Base-by-base conservation (phyloP, 2,113 vertebrate species). In the Hiodon tergisus region DNA sequence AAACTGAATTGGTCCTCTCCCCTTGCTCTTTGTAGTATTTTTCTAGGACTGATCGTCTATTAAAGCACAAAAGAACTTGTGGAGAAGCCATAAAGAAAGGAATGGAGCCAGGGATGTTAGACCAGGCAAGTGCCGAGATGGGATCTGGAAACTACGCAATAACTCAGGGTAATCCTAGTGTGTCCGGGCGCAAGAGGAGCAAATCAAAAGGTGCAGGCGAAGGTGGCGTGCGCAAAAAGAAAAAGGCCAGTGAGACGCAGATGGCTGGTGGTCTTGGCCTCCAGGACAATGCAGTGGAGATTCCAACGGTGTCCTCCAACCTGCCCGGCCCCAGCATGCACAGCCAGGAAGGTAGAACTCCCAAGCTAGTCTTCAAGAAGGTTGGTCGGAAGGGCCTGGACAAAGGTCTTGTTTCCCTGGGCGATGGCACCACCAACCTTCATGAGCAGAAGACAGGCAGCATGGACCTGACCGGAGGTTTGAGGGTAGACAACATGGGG, bases 21-120 rank as follows among this genome's bases (percentile, higher is more conserved):
- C 4, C 47, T 9, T 47, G 46, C 46, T 67, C 61, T 58, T 54
- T 16, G 9, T 70, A 99, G 97, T 96, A 95, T 93, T 99, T 98
- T 88, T 99, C 97, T 54, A 93, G 97, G 91, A 99, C 97, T 74
- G 97, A 99, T 87, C 91, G 96, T 88, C 94, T 99, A 88, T 88
- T 98, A 91, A 99, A 99, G 93, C 97, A 99, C 96, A 96, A 97
- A 89, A 93, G 97, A 91, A 99, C 96, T 2, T 99, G 97, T 84
- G 96, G 94, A 86, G 96, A 99, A 94, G 94, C 95, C 94, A 94
- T 96, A 92, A 95, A 93, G 85, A 98, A 97, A 90, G 93, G 93
- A 86, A 90, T 94, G 86, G 95, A 98, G 79, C 93, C 95, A 1
- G 95, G 90, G 76, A 90, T 95, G 80, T 94, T 97, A 65, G 91